These are phyloP conservation scores for Onychostoma macrolepis DNA, from an alignment of 2,113 vertebrate species.

Conservation along the genomic window DNA sequence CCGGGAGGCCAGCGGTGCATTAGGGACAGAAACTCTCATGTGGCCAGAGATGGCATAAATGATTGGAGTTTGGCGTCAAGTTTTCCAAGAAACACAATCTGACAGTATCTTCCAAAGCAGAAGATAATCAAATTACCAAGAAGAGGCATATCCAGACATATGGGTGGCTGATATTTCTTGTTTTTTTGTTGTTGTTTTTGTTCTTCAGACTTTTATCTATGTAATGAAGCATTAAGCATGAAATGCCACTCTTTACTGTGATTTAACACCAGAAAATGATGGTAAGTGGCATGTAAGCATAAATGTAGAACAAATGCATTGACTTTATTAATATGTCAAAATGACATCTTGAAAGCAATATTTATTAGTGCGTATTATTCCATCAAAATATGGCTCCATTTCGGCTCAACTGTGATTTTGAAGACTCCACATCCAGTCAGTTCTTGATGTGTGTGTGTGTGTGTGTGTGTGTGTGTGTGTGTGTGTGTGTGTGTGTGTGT, in stretches of 20 bases:
- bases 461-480: no score
- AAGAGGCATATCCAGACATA: neutral
- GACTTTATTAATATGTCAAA: no score
- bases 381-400: no score
- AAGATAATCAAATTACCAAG: neutral
- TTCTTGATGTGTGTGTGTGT: no score
- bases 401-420: no score
- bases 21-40: neutral
- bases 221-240: neutral
- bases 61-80: neutral
- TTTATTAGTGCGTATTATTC: no score
- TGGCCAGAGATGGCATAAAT: neutral
- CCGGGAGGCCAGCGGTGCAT: constrained; percentile 8
- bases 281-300: no score
- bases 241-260: neutral
- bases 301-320: no score
- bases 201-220: neutral
- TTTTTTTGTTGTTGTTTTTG: neutral
- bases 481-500: no score
- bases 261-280: neutral
- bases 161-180: neutral
- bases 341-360: no score
- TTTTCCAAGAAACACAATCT: neutral
- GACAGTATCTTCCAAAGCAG: neutral
- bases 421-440: no score